Percentiles rank a stretch among this genome's conserved stretches.
phyloP scores from a whole-genome alignment of 2,113 vertebrate species.

The Colaptes auratus region DNA sequence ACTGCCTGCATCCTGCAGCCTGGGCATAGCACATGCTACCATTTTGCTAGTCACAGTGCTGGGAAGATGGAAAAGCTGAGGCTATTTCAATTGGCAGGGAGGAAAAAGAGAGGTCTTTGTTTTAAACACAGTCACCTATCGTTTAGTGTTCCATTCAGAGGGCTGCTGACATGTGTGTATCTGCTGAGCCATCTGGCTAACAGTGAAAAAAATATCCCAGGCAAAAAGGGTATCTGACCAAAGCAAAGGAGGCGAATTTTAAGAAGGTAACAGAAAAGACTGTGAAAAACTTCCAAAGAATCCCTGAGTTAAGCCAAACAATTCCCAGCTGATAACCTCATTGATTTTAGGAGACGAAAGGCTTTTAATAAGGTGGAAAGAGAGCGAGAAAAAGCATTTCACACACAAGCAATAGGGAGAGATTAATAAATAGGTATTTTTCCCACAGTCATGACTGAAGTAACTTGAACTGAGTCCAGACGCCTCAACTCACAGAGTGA shows the following conservation, averaged over 20 bases:
- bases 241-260: constrained; percentile 7
- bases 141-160: neutral
- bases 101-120: neutral
- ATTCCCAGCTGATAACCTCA: constrained; percentile 42
- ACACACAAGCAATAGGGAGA: neutral
- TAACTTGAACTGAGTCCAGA: neutral
- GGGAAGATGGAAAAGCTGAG: neutral
- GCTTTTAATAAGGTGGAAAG: constrained; percentile 47
- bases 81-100: neutral
- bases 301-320: constrained; percentile 21
- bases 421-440: constrained; percentile 21
- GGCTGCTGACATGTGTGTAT: neutral
- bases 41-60: neutral
- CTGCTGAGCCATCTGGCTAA: neutral
- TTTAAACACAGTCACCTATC: neutral
- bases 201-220: neutral
- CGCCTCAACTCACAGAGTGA: neutral
- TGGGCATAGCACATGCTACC: too few species aligned
- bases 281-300: constrained; percentile 1
- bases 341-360: constrained; percentile 57
- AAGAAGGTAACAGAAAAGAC: neutral
- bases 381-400: neutral
- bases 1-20: too few species aligned
- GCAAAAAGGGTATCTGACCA: neutral
- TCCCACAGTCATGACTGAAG: constrained; percentile 32